These are phyloP conservation scores for Agrypnus murinus DNA, from an alignment of 2,888 invertebrate genomes.

Conservation along the genomic window DNA sequence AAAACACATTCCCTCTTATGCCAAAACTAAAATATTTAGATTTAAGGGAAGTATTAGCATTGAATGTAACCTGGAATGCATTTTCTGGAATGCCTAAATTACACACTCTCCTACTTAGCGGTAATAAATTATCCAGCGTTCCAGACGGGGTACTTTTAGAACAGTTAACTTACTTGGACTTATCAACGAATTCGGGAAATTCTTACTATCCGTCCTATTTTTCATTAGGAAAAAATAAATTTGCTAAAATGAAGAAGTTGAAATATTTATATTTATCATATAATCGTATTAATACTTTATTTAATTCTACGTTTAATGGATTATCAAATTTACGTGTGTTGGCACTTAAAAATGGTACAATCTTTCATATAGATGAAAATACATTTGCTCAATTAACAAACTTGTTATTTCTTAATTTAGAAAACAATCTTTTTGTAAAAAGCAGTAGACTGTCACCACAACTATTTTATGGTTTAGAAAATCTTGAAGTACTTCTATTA, in stretches of 20 bases:
- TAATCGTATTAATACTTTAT: conserved; percentile 74
- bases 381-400: conserved; percentile 72
- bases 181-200: conserved; percentile 73
- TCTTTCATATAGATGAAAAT: conserved; percentile 72
- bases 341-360: conserved; percentile 73
- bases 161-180: conserved; percentile 72
- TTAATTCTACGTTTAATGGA: conserved; percentile 73
- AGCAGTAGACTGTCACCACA: conserved; percentile 58
- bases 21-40: conserved; percentile 74
- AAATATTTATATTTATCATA: conserved; percentile 73
- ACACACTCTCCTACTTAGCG: conserved; percentile 72
- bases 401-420: conserved; percentile 73
- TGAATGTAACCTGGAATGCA: conserved; percentile 71
- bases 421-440: conserved; percentile 72
- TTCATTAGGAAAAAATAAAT: conserved; percentile 73
- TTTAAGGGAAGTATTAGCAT: conserved; percentile 73
- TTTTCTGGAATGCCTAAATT: conserved; percentile 74
- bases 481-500: conserved; percentile 72
- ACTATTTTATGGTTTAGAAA: conserved; percentile 72
- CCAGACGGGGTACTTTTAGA: conserved; percentile 72
- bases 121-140: conserved; percentile 74
- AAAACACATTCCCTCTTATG: conserved; percentile 75
- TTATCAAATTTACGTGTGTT: conserved; percentile 72
- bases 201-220: conserved; percentile 71
- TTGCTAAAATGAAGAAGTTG: conserved; percentile 72